A percentile compares a stretch with the other conserved stretches of the same genome.
Conservation (phyloP, 2,797 vertebrate genomes). For the Sphenodon punctatus region DNA sequence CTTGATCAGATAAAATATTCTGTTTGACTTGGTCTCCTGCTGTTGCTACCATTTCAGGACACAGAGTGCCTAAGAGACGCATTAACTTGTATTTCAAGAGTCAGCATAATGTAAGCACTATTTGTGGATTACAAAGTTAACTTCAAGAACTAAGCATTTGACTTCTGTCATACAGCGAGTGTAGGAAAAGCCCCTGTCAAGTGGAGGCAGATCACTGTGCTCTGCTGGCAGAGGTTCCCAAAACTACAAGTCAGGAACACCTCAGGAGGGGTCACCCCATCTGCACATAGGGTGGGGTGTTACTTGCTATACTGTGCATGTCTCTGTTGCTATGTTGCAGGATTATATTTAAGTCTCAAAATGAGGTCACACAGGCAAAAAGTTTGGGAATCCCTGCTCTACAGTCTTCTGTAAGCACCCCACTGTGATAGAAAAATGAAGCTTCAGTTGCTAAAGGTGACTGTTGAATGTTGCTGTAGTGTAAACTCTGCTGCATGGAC, state of each 20-base stretch:
- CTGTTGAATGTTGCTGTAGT: fast-evolving
- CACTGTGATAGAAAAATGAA: not conserved
- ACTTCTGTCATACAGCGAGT: not conserved
- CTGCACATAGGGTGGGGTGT: too few species aligned
- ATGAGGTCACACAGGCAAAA: too few species aligned
- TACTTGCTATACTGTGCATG: too few species aligned
- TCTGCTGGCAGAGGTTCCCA: too few species aligned
- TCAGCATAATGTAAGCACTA: not conserved
- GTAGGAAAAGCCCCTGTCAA: not conserved
- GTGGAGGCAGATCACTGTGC: not conserved
- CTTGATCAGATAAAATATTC: constrained; percentile 7
- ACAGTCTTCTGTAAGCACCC: not conserved
- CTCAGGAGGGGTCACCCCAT: too few species aligned
- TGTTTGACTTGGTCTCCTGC: not conserved
- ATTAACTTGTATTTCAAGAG: constrained; percentile 10
- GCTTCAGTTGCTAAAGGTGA: not conserved
- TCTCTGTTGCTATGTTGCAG: too few species aligned
- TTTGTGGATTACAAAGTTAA: not conserved
- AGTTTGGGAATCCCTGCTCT: too few species aligned
- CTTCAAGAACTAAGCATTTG: not conserved
- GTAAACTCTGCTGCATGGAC: not conserved
- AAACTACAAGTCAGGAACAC: too few species aligned
- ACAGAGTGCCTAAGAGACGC: constrained; percentile 36
- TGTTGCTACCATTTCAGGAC: constrained; percentile 29
- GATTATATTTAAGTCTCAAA: too few species aligned